These are phyloP conservation scores for Mythimna pallens DNA, from an alignment of 2,888 invertebrate genomes.

Conservation along the genomic window DNA sequence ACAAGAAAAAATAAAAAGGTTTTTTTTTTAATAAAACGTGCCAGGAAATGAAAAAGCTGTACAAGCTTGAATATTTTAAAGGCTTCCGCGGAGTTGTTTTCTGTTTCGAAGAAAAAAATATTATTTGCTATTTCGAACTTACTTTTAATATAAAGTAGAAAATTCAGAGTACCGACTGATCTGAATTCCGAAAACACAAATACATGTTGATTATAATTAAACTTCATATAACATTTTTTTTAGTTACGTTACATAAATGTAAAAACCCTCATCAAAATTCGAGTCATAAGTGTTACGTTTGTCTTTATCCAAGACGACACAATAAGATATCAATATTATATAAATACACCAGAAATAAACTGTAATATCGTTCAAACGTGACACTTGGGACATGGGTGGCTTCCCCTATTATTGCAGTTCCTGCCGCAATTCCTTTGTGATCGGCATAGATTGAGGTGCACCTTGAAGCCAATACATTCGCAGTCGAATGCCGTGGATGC, in stretches of 20 bases:
- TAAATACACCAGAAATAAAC: constrained; percentile 26
- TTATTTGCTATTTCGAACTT: not conserved
- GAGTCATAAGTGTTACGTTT: too few species aligned
- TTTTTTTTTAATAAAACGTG: not conserved
- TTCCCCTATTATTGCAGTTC: constrained; percentile 46
- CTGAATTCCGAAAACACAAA: not conserved
- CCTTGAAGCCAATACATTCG: constrained; percentile 57
- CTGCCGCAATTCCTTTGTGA: constrained; percentile 58
- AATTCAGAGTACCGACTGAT: not conserved
- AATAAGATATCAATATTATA: not conserved
- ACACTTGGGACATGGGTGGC: constrained; percentile 5
- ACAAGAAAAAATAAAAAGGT: not conserved
- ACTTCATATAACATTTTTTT: not conserved
- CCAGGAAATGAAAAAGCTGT: constrained; percentile 14
- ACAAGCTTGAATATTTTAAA: constrained; percentile 27
- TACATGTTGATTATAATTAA: not conserved
- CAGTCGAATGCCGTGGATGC: constrained; percentile 60
- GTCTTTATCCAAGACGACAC: not conserved
- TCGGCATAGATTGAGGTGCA: constrained; percentile 49
- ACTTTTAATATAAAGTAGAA: not conserved
- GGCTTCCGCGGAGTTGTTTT: not conserved
- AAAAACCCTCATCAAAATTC: too few species aligned
- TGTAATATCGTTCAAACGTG: constrained; percentile 32
- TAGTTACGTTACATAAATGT: too few species aligned
- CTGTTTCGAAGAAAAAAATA: constrained; percentile 8